A percentile compares a stretch with the other conserved stretches of the same genome.
Conservation (phyloP, 2,113 vertebrate genomes). For the Tetrax tetrax region DNA sequence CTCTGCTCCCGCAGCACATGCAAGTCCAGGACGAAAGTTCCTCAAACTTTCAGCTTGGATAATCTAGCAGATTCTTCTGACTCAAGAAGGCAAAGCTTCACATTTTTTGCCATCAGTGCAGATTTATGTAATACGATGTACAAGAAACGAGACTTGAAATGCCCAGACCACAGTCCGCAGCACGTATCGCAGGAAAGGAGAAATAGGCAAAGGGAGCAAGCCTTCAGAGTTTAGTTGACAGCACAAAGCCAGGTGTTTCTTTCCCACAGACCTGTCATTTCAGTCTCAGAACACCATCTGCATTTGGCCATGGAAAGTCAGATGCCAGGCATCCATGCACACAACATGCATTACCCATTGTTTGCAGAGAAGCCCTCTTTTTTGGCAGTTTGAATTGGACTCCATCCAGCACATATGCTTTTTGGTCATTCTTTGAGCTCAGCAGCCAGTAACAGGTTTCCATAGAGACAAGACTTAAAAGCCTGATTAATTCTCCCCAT, state of each 20-base stretch:
- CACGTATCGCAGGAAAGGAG: neutral
- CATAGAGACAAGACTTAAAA: neutral
- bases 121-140: neutral
- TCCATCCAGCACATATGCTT: conserved; percentile 35
- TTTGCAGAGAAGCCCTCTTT: conserved; percentile 10
- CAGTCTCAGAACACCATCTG: conserved; percentile 14
- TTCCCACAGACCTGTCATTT: conserved; percentile 8
- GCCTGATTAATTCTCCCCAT: conserved; percentile 83
- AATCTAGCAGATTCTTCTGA: neutral
- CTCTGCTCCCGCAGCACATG: conserved; percentile 38
- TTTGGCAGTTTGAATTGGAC: conserved; percentile 67
- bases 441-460: conserved; percentile 13
- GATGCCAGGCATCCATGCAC: neutral
- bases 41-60: neutral
- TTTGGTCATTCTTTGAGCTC: conserved; percentile 65
- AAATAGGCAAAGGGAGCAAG: neutral
- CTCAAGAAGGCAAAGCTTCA: conserved; percentile 25
- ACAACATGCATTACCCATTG: neutral
- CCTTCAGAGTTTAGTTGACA: conserved; percentile 58
- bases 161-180: conserved; percentile 18
- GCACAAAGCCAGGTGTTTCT: neutral
- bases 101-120: conserved; percentile 2
- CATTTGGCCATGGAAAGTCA: neutral
- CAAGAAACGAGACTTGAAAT: neutral
- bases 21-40: neutral